Evolutionary conservation across 1,140 invertebrate genomes (phyloP), one percentile per base, ranked within the genome.

Genomic region (Schlechtendalia chinensis): DNA sequence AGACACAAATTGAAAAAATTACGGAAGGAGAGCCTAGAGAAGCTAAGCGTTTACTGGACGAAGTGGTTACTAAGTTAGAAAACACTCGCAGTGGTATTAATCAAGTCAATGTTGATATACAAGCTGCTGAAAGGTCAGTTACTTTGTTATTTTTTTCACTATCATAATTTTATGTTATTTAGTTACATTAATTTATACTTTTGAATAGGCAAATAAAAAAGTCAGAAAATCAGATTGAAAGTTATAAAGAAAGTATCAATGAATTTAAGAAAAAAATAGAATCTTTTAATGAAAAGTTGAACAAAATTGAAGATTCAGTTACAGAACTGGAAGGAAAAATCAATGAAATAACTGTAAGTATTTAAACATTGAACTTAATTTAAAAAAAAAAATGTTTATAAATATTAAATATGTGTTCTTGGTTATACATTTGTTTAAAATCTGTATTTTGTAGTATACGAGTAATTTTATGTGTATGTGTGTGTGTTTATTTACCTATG

Each of bases 61-160:
- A 90, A 14, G 83, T 92, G 0, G 87, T 85, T 0, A 91, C 90
- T 82, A 89, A 90, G 67, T 91, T 95, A 4, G 90, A 93, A 27
- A 94, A 93, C 84, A 86, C 91, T 1, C 89, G 89, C 71, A 86
- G 87, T 0, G 90, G 93, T 84, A 91, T 96, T 6, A 92, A 91
- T 0, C 91, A 92, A 82, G 85, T 94, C 4, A 91, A 90, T 77
- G 94, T 96, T 5, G 93, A 90, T 5, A 90, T 95, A n/a, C 96
- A 93, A 84, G 93, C 94, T 16, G 89, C 93, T 1, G 89, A 93
- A 84, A 91, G 92, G 91, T 92, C 81, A 83, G 14, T 47, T 14
- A 47, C 22, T 81, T 82, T 39, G 32, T 39, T 24, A 58, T 54
- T 54, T 54, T 54, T 54, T 17, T 54, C 16, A 54, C 2, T 5